A percentile compares a stretch with the other conserved stretches of the same genome.
phyloP scores from a whole-genome alignment of 2,888 invertebrate species.

The Syritta pipiens region DNA sequence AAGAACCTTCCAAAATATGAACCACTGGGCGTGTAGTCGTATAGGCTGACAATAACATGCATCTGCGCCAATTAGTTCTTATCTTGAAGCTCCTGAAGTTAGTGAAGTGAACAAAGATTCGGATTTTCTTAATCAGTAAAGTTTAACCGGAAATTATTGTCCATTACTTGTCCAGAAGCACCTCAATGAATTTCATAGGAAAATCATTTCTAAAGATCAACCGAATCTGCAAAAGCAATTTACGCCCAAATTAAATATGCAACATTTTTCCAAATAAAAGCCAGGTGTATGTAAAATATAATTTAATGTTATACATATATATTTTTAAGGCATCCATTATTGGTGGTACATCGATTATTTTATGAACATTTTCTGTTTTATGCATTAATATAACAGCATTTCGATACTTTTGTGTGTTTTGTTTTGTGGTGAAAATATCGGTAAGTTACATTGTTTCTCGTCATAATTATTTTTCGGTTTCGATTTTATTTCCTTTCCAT shows the following conservation, averaged over 20 bases:
- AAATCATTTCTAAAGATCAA: background rate
- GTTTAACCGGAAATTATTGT: too few relatives aligned
- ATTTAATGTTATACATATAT: conserved; percentile 46
- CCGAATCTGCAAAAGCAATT: too few relatives aligned
- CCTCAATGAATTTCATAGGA: too few relatives aligned
- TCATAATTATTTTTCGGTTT: background rate
- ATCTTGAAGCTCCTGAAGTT: too few relatives aligned
- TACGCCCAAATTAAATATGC: background rate
- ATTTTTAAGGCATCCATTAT: conserved; percentile 55
- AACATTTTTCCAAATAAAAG: background rate
- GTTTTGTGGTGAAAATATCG: background rate
- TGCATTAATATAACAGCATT: conserved; percentile 17
- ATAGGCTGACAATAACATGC: too few relatives aligned
- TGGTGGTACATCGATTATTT: conserved; percentile 57
- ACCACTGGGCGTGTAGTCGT: too few relatives aligned
- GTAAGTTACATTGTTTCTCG: background rate
- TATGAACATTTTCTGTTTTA: conserved; percentile 7
- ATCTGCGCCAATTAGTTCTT: too few relatives aligned
- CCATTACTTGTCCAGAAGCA: too few relatives aligned
- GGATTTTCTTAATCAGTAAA: too few relatives aligned
- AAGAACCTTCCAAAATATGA: too few relatives aligned
- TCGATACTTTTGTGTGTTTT: background rate
- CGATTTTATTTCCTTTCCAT: conserved; percentile 8
- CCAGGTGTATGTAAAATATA: conserved; percentile 39
- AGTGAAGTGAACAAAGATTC: too few relatives aligned